Base-by-base conservation (phyloP, 1,140 invertebrate species). In the Scaptomyza montana region DNA sequence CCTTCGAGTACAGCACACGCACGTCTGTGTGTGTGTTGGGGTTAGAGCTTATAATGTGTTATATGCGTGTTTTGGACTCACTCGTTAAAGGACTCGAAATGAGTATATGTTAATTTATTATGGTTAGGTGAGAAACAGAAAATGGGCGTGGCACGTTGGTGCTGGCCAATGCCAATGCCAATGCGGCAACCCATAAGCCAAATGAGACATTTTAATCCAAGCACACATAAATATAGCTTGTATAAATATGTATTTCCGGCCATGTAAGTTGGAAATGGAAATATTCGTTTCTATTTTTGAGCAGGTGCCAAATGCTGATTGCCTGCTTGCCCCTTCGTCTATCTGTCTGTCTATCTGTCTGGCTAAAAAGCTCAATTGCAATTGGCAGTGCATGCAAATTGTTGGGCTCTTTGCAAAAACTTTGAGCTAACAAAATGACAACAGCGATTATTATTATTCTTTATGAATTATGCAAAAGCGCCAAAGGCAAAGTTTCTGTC, bases 61-160 rank as follows among this genome's bases (percentile, higher is more conserved):
- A 47, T 57, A 71, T 71, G 68, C 68, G 68, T 71, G 68, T 63
- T n/a, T n/a, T n/a, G 39, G 12, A 2, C 53, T 33, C 47, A 60
- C 39, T 56, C 80, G 74, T 85, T 76, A 85, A 82, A 75, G 61
- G 78, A 64, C 63, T 61, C 75, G 43, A 75, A 82, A 80, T 80
- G 78, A 78, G 79, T 78, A 12, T 43, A 84, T 82, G 75, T 75
- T 78, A 75, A 80, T 80, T 77, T 61, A 30, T 3, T 21, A 30
- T 71, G 63, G 68, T 80, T 30, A 70, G 68, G 61, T 70, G 68
- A 50, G 55, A 56, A 64, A 64, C 45, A 56, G 60, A 61, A 73
- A 61, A 68, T 56, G 33, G 70, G 70, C 70, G 70, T 73, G 70
- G 50, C 64, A 47, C 1, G 16, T 16, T 16, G 16, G 16, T 16